Conservation (phyloP, 2,113 vertebrate genomes). For the Eonycteris spelaea region DNA sequence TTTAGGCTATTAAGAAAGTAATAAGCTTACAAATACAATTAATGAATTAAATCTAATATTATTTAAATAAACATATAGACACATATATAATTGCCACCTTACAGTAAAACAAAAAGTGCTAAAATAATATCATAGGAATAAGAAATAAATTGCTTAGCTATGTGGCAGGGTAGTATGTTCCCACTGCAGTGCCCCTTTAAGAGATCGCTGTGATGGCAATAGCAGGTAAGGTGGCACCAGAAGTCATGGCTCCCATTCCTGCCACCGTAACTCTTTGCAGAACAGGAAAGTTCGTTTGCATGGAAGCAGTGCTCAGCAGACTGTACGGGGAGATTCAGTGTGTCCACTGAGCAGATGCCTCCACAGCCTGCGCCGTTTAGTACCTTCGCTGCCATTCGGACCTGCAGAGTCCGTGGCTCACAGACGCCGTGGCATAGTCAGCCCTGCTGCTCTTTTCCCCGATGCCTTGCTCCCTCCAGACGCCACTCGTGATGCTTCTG, state of each 20-base stretch:
- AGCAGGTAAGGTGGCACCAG: neutral
- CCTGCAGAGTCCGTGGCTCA: neutral
- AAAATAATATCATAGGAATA: neutral
- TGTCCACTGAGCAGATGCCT: neutral
- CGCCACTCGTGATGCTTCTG: neutral
- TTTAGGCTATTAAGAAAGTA: conserved; percentile 44
- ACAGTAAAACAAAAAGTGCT: neutral
- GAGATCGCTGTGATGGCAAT: neutral
- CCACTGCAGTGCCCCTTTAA: neutral
- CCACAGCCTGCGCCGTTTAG: neutral
- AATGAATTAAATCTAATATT: conserved; percentile 20
- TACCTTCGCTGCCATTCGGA: neutral
- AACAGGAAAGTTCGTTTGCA: neutral
- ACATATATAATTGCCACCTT: neutral
- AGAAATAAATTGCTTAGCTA: neutral
- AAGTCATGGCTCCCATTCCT: neutral
- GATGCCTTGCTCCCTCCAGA: neutral
- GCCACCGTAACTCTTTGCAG: neutral
- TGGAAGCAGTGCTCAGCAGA: neutral
- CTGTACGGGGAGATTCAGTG: neutral
- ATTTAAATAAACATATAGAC: conserved; percentile 5
- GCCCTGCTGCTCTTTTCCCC: neutral
- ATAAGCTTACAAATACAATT: conserved; percentile 15
- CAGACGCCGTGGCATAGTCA: fast-evolving
- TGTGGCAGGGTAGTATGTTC: neutral